Conservation (phyloP, 2,888 invertebrate genomes). For the Netelia virgata region DNA sequence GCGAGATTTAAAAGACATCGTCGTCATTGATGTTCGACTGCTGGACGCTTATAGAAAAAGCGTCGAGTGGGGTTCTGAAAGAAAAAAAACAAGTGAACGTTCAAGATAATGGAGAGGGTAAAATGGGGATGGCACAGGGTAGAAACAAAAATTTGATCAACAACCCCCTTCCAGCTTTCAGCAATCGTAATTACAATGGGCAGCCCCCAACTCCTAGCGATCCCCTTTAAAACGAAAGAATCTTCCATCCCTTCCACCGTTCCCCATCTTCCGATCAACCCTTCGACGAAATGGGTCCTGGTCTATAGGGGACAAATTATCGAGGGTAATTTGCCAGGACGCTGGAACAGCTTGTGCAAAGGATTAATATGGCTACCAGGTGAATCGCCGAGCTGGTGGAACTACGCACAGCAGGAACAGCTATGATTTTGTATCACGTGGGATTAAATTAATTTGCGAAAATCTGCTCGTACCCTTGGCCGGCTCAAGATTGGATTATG, state of each 20-base stretch:
- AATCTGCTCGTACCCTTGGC: neutral
- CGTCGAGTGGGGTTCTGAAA: constrained; percentile 6
- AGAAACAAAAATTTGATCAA: constrained; percentile 22
- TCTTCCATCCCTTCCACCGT: neutral
- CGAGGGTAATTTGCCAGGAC: constrained; percentile 1
- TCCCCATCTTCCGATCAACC: neutral
- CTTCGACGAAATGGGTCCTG: neutral
- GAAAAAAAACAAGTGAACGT: neutral
- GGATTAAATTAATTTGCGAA: constrained; percentile 42
- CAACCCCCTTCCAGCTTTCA: constrained; percentile 5
- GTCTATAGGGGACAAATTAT: neutral
- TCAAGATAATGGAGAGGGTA: neutral
- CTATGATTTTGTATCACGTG: neutral
- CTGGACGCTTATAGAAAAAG: constrained; percentile 27
- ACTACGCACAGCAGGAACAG: neutral
- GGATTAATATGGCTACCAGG: neutral
- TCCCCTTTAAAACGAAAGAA: too few species aligned
- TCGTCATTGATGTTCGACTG: constrained; percentile 2
- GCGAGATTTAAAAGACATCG: constrained; percentile 17
- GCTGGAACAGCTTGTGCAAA: neutral
- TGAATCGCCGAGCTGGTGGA: neutral
- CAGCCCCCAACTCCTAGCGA: neutral
- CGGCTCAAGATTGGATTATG: constrained; percentile 10
- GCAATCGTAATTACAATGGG: neutral
- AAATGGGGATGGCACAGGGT: neutral